Evolutionary conservation across 2,113 vertebrate genomes (phyloP).

Genomic region (Balaeniceps rex): DNA sequence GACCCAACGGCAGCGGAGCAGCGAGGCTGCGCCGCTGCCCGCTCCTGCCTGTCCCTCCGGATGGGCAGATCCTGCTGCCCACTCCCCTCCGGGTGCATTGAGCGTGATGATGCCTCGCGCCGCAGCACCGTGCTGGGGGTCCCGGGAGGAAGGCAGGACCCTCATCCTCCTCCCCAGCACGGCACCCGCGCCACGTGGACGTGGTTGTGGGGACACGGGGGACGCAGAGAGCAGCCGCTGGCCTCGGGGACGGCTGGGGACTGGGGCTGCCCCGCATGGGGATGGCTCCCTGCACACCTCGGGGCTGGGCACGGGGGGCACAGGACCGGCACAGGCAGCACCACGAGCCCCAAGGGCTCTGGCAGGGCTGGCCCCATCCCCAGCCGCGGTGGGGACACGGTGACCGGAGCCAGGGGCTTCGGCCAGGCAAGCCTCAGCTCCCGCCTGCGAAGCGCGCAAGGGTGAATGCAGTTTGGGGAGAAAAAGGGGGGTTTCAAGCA

Average conservation of each 20-base stretch:
- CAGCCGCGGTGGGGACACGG: neutral
- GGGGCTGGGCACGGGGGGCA: neutral
- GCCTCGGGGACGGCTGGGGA: neutral
- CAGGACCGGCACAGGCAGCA: neutral
- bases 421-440: neutral
- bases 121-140: too few relatives aligned
- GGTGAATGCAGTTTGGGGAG: neutral
- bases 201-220: fast-evolving
- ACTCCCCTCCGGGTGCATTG: neutral
- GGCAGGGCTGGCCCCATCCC: neutral
- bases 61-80: neutral
- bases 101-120: neutral
- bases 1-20: neutral
- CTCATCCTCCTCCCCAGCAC: neutral
- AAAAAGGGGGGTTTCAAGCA: neutral
- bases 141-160: neutral
- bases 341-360: neutral
- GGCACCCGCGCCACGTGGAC: too few relatives aligned
- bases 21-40: neutral
- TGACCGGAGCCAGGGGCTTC: neutral
- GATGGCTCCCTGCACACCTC: neutral
- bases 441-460: neutral
- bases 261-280: neutral
- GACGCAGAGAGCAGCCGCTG: neutral
- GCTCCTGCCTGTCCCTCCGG: neutral